Percentiles rank a stretch among this genome's conserved stretches.
phyloP scores from a whole-genome alignment of 2,113 vertebrate species.

The Clarias magur region DNA sequence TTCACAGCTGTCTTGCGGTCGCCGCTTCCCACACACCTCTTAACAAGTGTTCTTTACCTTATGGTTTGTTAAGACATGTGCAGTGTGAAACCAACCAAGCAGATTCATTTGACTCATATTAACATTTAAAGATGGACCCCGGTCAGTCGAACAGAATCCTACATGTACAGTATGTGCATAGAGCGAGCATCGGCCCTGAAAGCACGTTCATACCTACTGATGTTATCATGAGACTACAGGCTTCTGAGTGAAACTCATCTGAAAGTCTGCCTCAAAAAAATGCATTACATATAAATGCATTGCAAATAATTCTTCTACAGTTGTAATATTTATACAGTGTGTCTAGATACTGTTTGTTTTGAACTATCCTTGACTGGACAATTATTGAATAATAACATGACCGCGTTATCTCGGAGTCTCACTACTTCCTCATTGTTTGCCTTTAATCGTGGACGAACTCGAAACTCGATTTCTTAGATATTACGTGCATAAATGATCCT shows the following conservation, averaged over 20 bases:
- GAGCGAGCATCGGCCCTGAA: background rate
- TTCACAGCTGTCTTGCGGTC: background rate
- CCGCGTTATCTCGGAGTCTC: background rate
- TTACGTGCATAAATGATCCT: background rate
- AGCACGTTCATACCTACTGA: background rate
- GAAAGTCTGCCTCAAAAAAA: background rate
- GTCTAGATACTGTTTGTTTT: constrained; percentile 2
- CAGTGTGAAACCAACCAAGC: background rate
- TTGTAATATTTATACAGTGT: background rate
- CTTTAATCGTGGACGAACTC: background rate
- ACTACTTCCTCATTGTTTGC: background rate
- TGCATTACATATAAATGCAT: no score
- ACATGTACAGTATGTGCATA: background rate
- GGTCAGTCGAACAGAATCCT: background rate
- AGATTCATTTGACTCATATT: background rate
- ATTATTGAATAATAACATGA: background rate
- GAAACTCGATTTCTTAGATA: background rate
- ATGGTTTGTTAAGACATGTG: background rate
- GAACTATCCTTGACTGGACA: background rate
- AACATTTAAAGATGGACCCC: background rate
- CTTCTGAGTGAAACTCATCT: background rate
- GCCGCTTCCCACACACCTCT: background rate
- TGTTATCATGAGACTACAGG: background rate
- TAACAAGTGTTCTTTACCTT: background rate
- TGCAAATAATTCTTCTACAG: background rate